phyloP scores from a whole-genome alignment of 2,797 vertebrate genomes.

The Triplophysa yarkandensis region DNA sequence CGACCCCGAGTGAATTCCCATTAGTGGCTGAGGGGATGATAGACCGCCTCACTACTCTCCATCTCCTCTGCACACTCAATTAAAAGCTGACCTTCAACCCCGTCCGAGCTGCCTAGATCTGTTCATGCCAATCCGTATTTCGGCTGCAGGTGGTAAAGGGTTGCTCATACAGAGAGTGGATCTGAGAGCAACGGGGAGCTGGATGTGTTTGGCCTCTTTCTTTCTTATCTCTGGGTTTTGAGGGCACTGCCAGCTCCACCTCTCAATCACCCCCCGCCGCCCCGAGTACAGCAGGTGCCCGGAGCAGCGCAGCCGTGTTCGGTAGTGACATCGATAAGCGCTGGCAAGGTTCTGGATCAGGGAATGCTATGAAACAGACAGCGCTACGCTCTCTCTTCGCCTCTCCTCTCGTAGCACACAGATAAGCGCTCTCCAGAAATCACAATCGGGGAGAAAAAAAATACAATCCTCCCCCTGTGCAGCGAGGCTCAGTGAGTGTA shows the following conservation, averaged over 20 bases:
- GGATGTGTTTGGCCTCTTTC: background rate
- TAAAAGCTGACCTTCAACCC: slow-evolving; percentile 71
- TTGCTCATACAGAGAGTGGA: background rate
- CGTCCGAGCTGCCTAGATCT: slow-evolving; percentile 55
- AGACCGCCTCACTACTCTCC: slow-evolving; percentile 61
- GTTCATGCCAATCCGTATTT: slow-evolving; percentile 39
- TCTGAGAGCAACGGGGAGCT: background rate
- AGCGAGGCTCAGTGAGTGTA: slow-evolving; percentile 53
- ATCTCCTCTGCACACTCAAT: slow-evolving; percentile 71
- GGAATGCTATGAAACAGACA: slow-evolving; percentile 56
- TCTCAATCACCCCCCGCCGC: slow-evolving; percentile 18
- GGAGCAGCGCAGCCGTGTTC: slow-evolving; percentile 34
- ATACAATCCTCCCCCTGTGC: slow-evolving; percentile 54
- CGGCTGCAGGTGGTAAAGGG: slow-evolving; percentile 2
- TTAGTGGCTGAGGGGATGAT: slow-evolving; percentile 65
- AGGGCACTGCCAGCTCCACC: slow-evolving; percentile 14
- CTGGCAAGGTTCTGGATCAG: slow-evolving; percentile 53
- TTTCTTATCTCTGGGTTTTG: slow-evolving; percentile 29
- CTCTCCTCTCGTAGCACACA: slow-evolving; percentile 49
- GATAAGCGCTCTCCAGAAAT: slow-evolving; percentile 66
- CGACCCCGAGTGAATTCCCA: slow-evolving; percentile 63
- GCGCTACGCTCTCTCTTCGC: slow-evolving; percentile 37
- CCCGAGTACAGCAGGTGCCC: slow-evolving; percentile 34
- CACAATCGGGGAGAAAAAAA: slow-evolving; percentile 59
- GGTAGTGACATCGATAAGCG: slow-evolving; percentile 58